These are phyloP conservation scores for Eleginops maclovinus DNA, from an alignment of 2,113 vertebrate genomes.

Conservation along the genomic window DNA sequence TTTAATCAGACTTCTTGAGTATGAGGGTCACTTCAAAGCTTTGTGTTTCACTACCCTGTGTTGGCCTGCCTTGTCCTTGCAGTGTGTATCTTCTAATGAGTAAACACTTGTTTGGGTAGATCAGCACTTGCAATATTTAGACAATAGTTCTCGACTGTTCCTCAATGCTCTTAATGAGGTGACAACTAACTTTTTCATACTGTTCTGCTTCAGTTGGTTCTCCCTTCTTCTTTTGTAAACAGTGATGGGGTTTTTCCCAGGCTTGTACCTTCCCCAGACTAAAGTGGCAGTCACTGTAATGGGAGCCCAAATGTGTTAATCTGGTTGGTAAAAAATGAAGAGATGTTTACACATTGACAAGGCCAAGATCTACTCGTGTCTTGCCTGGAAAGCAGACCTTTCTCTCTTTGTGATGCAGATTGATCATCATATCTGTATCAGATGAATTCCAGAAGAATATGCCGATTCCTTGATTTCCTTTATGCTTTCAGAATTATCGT, in stretches of 20 bases:
- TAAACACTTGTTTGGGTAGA: not conserved
- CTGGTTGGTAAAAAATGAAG: constrained; percentile 11
- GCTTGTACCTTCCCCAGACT: constrained; percentile 28
- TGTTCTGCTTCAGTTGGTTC: constrained; percentile 12
- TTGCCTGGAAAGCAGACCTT: constrained; percentile 31
- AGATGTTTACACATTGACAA: constrained; percentile 15
- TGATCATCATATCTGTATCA: constrained; percentile 1
- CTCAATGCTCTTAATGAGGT: not conserved
- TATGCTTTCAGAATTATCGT: not conserved
- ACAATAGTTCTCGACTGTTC: constrained; percentile 16
- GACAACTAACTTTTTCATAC: constrained; percentile 26
- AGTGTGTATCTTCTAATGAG: not conserved
- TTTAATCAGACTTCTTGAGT: no score
- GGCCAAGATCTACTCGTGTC: not conserved
- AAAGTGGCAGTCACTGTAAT: constrained; percentile 21
- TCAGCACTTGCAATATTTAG: constrained; percentile 22
- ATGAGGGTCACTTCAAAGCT: not conserved
- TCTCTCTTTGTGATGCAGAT: not conserved
- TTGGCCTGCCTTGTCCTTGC: constrained; percentile 2
- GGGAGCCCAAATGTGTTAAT: constrained; percentile 26
- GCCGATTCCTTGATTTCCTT: constrained; percentile 26
- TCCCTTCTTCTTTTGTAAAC: constrained; percentile 9
- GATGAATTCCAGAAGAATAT: not conserved
- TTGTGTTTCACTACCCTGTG: constrained; percentile 4
- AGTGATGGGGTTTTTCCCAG: constrained; percentile 27